Conservation (phyloP, 1,140 invertebrate genomes). For the Chironomus tepperi region DNA sequence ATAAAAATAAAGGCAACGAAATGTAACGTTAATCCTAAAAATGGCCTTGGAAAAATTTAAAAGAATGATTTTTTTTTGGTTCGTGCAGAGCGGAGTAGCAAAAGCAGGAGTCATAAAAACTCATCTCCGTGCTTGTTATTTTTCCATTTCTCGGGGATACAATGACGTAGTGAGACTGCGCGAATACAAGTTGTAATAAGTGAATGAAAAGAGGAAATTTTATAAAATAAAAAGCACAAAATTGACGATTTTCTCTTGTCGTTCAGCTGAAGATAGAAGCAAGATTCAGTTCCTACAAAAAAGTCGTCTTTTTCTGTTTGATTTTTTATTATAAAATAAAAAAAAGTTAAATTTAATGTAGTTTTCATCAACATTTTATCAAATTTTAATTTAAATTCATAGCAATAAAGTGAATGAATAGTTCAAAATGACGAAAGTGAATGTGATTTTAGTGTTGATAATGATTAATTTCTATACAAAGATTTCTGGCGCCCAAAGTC, state of each 20-base stretch:
- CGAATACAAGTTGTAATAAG: not conserved
- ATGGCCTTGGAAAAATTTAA: too few species aligned
- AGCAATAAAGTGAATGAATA: constrained; percentile 8
- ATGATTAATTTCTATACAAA: constrained; percentile 9
- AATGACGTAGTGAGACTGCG: not conserved
- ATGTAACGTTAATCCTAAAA: too few species aligned
- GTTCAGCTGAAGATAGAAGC: not conserved
- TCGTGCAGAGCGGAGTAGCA: not conserved
- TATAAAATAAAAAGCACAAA: not conserved
- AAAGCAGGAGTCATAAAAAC: constrained; percentile 10
- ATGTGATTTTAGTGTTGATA: constrained; percentile 13
- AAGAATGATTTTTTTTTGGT: not conserved
- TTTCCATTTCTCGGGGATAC: not conserved
- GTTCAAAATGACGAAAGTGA: constrained; percentile 7
- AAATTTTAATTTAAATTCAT: not conserved
- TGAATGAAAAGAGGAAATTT: not conserved
- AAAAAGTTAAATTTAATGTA: not conserved
- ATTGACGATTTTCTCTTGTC: not conserved
- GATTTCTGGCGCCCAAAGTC: constrained; percentile 4
- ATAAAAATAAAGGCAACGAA: too few species aligned
- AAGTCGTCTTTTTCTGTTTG: not conserved
- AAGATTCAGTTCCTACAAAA: not conserved
- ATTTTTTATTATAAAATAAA: not conserved
- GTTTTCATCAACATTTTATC: not conserved
- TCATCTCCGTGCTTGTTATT: not conserved